Evolutionary conservation across 1,140 invertebrate genomes (phyloP), one percentile per base, ranked within the genome.

Genomic region (Hyles vespertilio): DNA sequence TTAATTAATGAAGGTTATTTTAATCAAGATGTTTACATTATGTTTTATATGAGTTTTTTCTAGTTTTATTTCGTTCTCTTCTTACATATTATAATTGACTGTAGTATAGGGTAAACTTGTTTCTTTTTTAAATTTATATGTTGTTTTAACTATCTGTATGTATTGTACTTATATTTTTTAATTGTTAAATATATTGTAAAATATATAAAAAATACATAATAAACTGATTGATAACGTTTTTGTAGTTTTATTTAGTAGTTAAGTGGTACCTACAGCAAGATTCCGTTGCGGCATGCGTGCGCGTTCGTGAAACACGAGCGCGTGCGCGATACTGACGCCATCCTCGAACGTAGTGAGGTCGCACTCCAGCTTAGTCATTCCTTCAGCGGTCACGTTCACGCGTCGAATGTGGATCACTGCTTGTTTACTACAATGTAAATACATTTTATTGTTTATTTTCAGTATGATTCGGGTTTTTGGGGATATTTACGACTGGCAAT

Each of bases 251-350:
- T 5, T 47, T 8, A 11, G 12, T 8, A 8, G 12, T 47, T 11
- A 47, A 5, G 2, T 47, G 22, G n/a, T 56, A 66, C 43, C 65
- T 61, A 85, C 82, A 43, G 65, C 62, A 46, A 74, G 46, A 11
- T 59, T 74, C 4, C 73, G 67, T 33, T 72, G 63, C 9, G 63
- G 51, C 63, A 84, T 61, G 5, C 59, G 63, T 0, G 83, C 83
- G 8, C 83, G 69, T 5, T 74, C 81, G 61, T 87, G 83, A 69
- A 86, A 87, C 8, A 72, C 74, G 2, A 87, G 73, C 46, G 84
- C 83, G 53, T 81, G 79, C 52, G 77, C 81, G 0, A 87, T n/a
- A 53, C 73, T 87, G 22, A 84, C 70, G 10, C 76, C 83, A 46
- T 74, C 61, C 9, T 85, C 82, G 55, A 79, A 77, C 3, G 82